Percentiles rank a stretch among this genome's conserved stretches.
phyloP scores from a whole-genome alignment of 2,113 vertebrate species.

The Vidua chalybeata region DNA sequence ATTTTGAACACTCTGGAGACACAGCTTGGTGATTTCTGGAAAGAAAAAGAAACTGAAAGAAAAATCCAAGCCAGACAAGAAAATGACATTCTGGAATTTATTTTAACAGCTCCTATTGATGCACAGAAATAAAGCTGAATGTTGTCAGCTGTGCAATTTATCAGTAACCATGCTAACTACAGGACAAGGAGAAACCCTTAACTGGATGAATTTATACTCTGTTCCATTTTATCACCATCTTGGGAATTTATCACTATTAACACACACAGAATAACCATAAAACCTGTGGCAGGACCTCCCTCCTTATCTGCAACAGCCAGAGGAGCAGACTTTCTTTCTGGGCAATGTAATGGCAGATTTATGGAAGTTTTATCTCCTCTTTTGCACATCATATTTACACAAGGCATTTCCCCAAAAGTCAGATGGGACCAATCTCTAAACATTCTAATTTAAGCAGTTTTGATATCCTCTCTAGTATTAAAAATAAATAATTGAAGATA shows the following conservation, averaged over 20 bases:
- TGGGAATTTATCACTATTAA: not conserved
- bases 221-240: not conserved
- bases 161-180: not conserved
- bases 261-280: not conserved
- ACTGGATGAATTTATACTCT: not conserved
- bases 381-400: not conserved
- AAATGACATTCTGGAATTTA: not conserved
- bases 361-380: not conserved
- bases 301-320: not conserved
- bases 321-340: not conserved
- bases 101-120: not conserved
- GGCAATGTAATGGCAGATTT: not conserved
- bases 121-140: not conserved
- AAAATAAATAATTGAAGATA: not conserved
- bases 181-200: not conserved
- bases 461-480: not conserved
- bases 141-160: not conserved
- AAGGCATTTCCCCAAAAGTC: not conserved
- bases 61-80: not conserved
- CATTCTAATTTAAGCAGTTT: not conserved
- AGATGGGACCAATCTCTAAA: not conserved
- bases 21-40: constrained; percentile 76
- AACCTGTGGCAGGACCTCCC: not conserved
- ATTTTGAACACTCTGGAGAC: constrained; percentile 64
- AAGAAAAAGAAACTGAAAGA: rapidly evolving